Evolutionary conservation across 2,888 invertebrate genomes (phyloP), one percentile per base, ranked within the genome.

Genomic region (Idaea dimidiata): DNA sequence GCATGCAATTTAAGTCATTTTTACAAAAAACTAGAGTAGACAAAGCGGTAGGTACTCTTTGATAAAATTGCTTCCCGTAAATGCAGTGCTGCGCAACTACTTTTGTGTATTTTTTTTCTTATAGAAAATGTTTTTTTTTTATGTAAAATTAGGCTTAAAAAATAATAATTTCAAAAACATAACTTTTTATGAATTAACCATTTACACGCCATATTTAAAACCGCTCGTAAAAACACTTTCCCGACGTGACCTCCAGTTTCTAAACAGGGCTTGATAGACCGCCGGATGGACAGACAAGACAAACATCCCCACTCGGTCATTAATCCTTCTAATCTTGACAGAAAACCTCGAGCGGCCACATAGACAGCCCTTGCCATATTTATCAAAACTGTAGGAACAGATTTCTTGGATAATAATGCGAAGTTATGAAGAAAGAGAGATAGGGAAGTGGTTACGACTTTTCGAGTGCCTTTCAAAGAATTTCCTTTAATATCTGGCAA

Each of bases 271-370:
- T 14, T 8, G 43, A 43, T 43, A 43, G 43, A 14, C 43, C 43
- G 65, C 78, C 75, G 74, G 76, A 76, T 77, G 75, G 75, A 69
- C 71, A 79, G 83, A 82, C 83, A 84, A 88, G 87, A 88, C 87
- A 86, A 88, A 88, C 84, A 84, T 79, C 81, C 62, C 77, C 71
- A 74, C 69, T 77, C 72, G 67, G 69, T 81, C 83, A 89, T 88
- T 87, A 88, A 89, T 89, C 86, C 83, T 81, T 79, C 81, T 89
- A 87, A 89, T 87, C 88, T 84, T 82, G 88, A 86, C 88, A 80
- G 83, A 86, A 82, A 84, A 81, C 83, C 82, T 43, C 43, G 14
- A 43, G 43, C 6, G 43, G 43, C 43, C 43, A 10, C 43, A 43
- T 14, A 43, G 43, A 43, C 43, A 14, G 43, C 43, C 43, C 43